These are phyloP conservation scores for Lateolabrax maculatus DNA, from an alignment of 2,797 vertebrate species.

Conservation along the genomic window DNA sequence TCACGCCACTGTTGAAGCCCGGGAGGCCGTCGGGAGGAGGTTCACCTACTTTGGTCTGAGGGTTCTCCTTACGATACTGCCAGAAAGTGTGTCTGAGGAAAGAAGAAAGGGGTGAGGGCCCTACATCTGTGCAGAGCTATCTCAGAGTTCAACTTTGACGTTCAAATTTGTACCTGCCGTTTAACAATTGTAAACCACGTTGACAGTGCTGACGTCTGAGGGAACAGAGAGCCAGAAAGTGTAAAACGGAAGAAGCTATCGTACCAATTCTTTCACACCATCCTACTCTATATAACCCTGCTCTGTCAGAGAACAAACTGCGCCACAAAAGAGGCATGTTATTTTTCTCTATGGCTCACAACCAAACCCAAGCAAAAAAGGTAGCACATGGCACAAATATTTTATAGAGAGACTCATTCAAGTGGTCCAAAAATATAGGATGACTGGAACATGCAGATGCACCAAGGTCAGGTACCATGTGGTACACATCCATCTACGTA, in stretches of 20 bases:
- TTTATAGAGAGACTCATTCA: not conserved
- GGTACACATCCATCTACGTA: not conserved
- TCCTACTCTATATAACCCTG: too few species aligned
- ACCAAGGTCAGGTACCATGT: not conserved
- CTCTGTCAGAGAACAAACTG: not conserved
- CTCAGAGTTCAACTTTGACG: too few species aligned
- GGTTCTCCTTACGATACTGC: slow-evolving; percentile 97
- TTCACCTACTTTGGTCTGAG: slow-evolving; percentile 90
- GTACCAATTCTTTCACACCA: too few species aligned
- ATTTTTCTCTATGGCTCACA: not conserved
- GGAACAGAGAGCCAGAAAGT: not conserved
- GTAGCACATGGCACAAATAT: not conserved
- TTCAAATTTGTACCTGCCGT: too few species aligned
- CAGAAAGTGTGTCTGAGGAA: slow-evolving; percentile 94
- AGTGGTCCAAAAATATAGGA: not conserved
- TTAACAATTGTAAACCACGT: too few species aligned
- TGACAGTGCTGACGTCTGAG: not conserved
- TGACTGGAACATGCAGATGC: not conserved
- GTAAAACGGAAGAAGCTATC: not conserved
- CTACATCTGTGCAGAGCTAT: not conserved
- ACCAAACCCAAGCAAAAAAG: not conserved
- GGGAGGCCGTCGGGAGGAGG: slow-evolving; percentile 94
- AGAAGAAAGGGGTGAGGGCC: slow-evolving; percentile 7
- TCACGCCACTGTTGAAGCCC: slow-evolving; percentile 97
- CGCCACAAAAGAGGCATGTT: not conserved